phyloP scores from a whole-genome alignment of 2,797 vertebrate genomes.

The Iguana delicatissima region DNA sequence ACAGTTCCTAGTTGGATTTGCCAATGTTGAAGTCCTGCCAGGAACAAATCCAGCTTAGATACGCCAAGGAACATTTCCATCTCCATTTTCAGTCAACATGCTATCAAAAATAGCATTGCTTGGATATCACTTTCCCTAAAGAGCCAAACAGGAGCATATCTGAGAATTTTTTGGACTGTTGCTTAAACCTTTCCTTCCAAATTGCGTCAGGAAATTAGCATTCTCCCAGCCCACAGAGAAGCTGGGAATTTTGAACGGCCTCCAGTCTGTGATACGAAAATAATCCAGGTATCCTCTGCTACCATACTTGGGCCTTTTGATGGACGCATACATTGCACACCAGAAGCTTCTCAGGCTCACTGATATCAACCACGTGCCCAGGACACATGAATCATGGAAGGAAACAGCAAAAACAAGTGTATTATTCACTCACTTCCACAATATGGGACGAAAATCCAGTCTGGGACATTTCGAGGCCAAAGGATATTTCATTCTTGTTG shows the following conservation, averaged over 20 bases:
- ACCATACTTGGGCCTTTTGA: not conserved
- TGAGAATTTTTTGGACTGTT: not conserved
- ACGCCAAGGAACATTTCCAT: not conserved
- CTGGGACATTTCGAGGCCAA: conserved; percentile 98
- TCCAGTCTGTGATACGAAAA: not conserved
- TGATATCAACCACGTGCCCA: not conserved
- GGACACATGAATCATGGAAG: not conserved
- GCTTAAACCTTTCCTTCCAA: not conserved
- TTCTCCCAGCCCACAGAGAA: not conserved
- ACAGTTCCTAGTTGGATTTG: not conserved
- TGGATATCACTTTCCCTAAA: not conserved
- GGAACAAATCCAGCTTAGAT: not conserved
- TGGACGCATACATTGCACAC: not conserved
- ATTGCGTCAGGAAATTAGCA: not conserved
- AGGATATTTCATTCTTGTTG: conserved; percentile 97
- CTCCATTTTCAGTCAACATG: not conserved
- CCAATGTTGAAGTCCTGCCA: not conserved
- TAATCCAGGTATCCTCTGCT: conserved; percentile 15
- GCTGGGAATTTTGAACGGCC: not conserved
- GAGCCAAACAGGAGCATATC: not conserved
- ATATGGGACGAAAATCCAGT: conserved; percentile 97
- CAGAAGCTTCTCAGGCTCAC: not conserved
- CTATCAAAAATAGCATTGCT: conserved; percentile 13
- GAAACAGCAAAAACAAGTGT: not conserved
- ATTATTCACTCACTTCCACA: conserved; percentile 88